Evolutionary conservation across 2,888 invertebrate species (phyloP), one percentile per base, ranked within the genome.

Genomic region (Oscheius sp.): DNA sequence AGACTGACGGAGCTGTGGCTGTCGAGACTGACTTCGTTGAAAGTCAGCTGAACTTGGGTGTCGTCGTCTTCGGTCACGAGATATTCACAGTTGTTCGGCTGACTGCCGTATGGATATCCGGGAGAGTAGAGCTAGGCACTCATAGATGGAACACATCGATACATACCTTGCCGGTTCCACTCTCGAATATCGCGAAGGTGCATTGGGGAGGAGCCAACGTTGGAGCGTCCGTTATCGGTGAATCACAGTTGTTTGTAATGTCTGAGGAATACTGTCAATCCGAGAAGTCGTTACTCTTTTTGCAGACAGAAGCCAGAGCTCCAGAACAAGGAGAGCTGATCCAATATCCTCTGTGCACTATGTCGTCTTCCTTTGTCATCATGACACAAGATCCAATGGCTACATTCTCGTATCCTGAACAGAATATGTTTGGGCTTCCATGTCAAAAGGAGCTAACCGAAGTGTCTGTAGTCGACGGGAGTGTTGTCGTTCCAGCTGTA

Each of bases 21-120:
- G n/a, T n/a, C n/a, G n/a, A n/a, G n/a, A n/a, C n/a, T n/a, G n/a
- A n/a, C n/a, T n/a, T n/a, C n/a, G n/a, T n/a, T n/a, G n/a, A n/a
- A n/a, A n/a, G n/a, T n/a, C n/a, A n/a, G n/a, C n/a, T n/a, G n/a
- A n/a, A n/a, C n/a, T n/a, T n/a, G n/a, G n/a, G n/a, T n/a, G n/a
- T n/a, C n/a, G n/a, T n/a, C n/a, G 12, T 54, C 33, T n/a, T 32
- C 33, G 12, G 32, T 32, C n/a, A 54, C 20, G 17, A 54, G 9
- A 20, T 54, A 54, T 17, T 54, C 32, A 36, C 54, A 54, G 12
- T 32, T 20, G 9, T 33, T 54, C 8, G 54, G 17, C 54, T 54
- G 33, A 54, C 33, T 54, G n/a, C 32, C 33, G 8, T 14, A 32
- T 2, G 54, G 54, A 32, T 33, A 33, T 2, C 33, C 33, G 12